These are phyloP conservation scores for Tupaia chinensis DNA, from an alignment of 2,113 vertebrate genomes.

Conservation along the genomic window DNA sequence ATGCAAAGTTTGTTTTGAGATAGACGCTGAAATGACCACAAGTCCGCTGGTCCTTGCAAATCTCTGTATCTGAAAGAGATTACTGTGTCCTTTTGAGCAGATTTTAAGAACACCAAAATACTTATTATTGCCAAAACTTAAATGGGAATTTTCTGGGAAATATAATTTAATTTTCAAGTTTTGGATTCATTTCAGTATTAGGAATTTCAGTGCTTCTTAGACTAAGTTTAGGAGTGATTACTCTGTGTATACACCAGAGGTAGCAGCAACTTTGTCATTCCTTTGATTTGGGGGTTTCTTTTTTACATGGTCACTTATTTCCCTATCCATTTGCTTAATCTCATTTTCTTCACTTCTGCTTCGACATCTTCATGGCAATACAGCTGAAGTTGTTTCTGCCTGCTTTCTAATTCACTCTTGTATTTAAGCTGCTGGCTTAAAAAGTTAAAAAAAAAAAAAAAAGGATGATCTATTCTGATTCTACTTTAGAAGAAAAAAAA, in stretches of 20 bases:
- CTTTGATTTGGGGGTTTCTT: slow-evolving; percentile 81
- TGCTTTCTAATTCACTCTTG: slow-evolving; percentile 59
- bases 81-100: neutral
- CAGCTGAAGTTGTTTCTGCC: slow-evolving; percentile 46
- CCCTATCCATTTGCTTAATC: slow-evolving; percentile 75
- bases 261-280: slow-evolving; percentile 81
- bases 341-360: slow-evolving; percentile 79
- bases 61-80: slow-evolving; percentile 67
- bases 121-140: slow-evolving; percentile 80
- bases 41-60: slow-evolving; percentile 49
- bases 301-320: slow-evolving; percentile 78
- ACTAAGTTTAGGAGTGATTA: slow-evolving; percentile 77
- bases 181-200: slow-evolving; percentile 83
- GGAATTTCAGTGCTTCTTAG: slow-evolving; percentile 83
- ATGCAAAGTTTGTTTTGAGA: slow-evolving; percentile 67
- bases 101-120: slow-evolving; percentile 66
- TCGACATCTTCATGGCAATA: slow-evolving; percentile 78
- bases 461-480: slow-evolving; percentile 50
- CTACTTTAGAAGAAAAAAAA: slow-evolving; percentile 50
- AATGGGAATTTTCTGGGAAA: slow-evolving; percentile 85
- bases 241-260: slow-evolving; percentile 76
- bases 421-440: slow-evolving; percentile 71
- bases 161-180: slow-evolving; percentile 85
- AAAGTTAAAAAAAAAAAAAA: neutral
- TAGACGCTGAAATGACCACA: slow-evolving; percentile 17